These are phyloP conservation scores for Callorhinus ursinus DNA, from an alignment of 2,113 vertebrate genomes.

Conservation along the genomic window DNA sequence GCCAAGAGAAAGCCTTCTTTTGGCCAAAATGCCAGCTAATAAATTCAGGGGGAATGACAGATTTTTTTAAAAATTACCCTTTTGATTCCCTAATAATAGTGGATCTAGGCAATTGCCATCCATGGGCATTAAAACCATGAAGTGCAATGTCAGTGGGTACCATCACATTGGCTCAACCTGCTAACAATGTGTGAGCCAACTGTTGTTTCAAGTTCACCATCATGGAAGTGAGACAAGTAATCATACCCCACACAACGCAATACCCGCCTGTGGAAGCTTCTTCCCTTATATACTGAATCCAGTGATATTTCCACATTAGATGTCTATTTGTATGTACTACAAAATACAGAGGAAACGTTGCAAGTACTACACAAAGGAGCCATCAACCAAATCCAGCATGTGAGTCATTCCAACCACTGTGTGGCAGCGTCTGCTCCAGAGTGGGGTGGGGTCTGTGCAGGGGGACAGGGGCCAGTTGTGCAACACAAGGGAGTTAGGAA, in stretches of 20 bases:
- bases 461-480: rapidly evolving
- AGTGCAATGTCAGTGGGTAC: no score
- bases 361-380: background rate
- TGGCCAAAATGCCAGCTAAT: background rate
- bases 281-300: background rate
- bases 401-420: background rate
- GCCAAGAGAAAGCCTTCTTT: background rate
- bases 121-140: background rate
- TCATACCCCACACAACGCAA: rapidly evolving
- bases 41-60: background rate
- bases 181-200: rapidly evolving
- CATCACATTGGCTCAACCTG: rapidly evolving
- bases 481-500: background rate
- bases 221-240: no score
- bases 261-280: background rate
- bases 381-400: background rate
- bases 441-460: rapidly evolving
- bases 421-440: no score
- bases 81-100: background rate
- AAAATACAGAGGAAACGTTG: background rate
- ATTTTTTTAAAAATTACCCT: background rate
- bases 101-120: background rate
- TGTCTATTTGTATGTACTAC: background rate
- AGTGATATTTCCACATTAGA: background rate
- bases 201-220: background rate